Conservation (phyloP, 2,113 vertebrate species). For the Vombatus ursinus region DNA sequence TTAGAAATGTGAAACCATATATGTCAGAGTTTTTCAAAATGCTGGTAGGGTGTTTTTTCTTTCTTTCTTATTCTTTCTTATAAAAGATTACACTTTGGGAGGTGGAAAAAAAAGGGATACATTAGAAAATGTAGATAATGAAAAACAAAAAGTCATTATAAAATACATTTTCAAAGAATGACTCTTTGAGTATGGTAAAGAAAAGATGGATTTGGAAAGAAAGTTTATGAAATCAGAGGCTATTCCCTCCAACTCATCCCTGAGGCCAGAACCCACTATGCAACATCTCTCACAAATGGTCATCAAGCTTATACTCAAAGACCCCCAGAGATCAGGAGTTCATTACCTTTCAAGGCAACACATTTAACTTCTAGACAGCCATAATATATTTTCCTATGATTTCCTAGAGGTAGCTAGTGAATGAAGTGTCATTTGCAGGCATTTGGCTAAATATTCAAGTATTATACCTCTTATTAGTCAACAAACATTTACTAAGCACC, state of each 20-base stretch:
- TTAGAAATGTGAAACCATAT: neutral
- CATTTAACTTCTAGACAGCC: too few relatives aligned
- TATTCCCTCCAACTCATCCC: neutral
- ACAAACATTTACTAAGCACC: neutral
- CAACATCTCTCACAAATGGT: too few relatives aligned
- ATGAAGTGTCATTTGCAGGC: neutral
- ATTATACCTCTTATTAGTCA: neutral
- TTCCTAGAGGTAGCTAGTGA: too few relatives aligned
- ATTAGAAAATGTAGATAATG: neutral
- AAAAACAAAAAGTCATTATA: neutral
- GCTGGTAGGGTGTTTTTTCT: neutral
- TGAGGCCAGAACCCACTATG: too few relatives aligned
- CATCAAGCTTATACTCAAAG: too few relatives aligned
- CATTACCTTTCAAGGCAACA: too few relatives aligned
- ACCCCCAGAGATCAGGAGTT: too few relatives aligned
- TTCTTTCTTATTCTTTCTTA: neutral
- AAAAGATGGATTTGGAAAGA: neutral
- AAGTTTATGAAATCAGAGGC: neutral
- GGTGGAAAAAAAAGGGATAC: neutral
- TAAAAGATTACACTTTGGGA: neutral
- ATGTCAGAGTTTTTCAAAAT: neutral
- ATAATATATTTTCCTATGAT: too few relatives aligned
- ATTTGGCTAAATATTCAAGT: neutral
- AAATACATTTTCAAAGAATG: neutral
- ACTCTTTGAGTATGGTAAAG: neutral